Evolutionary conservation across 2,113 vertebrate species (phyloP).

Genomic region (Chloroceryle aenea): DNA sequence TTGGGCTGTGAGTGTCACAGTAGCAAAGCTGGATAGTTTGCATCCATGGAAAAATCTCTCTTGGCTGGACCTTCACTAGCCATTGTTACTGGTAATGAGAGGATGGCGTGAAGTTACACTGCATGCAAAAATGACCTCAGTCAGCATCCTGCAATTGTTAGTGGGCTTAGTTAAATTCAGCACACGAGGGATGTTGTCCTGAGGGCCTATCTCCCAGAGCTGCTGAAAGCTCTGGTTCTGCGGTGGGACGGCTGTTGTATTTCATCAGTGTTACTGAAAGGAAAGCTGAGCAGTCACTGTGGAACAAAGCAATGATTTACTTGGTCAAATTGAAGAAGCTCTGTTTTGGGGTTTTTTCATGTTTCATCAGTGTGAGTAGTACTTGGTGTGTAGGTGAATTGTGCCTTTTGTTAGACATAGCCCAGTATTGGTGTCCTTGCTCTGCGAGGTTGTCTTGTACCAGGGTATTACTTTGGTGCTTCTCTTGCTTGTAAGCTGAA

Average conservation of each 20-base stretch:
- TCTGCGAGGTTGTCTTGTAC: not conserved
- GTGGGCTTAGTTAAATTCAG: constrained; percentile 18
- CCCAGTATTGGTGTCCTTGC: not conserved
- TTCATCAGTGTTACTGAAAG: not conserved
- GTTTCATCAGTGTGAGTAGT: not conserved
- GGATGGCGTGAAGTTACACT: constrained; percentile 35
- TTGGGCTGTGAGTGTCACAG: not conserved
- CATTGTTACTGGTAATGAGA: constrained; percentile 55
- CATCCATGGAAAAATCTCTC: constrained; percentile 24
- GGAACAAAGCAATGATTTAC: not conserved
- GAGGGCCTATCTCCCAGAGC: not conserved
- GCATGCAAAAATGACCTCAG: constrained; percentile 29
- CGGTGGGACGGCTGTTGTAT: not conserved
- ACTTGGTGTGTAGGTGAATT: not conserved
- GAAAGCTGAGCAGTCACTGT: not conserved
- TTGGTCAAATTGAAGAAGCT: not conserved
- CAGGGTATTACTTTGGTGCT: not conserved
- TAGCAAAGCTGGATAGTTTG: not conserved
- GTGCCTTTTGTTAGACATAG: not conserved
- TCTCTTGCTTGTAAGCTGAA: not conserved
- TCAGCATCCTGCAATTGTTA: constrained; percentile 64
- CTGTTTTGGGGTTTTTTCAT: not conserved
- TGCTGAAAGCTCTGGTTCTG: constrained; percentile 20
- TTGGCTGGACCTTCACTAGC: not conserved
- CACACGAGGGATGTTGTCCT: not conserved